phyloP scores from a whole-genome alignment of 2,888 invertebrate species.

The Drosophila anceps region DNA sequence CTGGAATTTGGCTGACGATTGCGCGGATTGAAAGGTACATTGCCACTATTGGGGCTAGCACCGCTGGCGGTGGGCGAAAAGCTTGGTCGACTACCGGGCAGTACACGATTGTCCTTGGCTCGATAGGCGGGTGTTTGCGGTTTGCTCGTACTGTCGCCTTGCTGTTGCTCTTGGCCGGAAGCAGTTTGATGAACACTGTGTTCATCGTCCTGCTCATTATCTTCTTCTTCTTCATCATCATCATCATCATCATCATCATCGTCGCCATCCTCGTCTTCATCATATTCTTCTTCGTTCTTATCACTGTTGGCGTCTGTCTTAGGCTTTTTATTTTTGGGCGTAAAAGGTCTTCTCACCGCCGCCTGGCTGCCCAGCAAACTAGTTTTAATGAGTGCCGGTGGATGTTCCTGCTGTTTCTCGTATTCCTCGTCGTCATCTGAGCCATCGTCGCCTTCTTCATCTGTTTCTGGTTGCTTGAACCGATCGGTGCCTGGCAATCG shows the following conservation, averaged over 20 bases:
- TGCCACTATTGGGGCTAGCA: conserved; percentile 28
- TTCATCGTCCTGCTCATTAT: background rate
- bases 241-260: conserved; percentile 33
- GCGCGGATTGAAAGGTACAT: conserved; percentile 68
- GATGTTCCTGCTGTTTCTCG: conserved; percentile 53
- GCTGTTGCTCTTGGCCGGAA: conserved; percentile 23
- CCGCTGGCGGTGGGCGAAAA: conserved; percentile 45
- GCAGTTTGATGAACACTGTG: background rate
- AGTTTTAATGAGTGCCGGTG: conserved; percentile 35
- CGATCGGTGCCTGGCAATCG: conserved; percentile 67
- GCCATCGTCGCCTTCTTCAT: conserved; percentile 18
- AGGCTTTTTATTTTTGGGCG: conserved; percentile 37
- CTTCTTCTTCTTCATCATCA: conserved; percentile 18
- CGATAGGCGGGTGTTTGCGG: conserved; percentile 51
- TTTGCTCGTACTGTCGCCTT: conserved; percentile 26
- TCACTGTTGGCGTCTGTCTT: conserved; percentile 20
- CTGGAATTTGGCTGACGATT: conserved; percentile 32
- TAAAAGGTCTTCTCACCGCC: conserved; percentile 50
- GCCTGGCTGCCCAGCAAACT: conserved; percentile 36
- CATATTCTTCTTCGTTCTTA: conserved; percentile 48
- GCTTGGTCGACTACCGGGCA: conserved; percentile 58
- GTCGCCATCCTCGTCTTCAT: conserved; percentile 45
- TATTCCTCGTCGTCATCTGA: conserved; percentile 43
- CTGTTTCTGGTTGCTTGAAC: conserved; percentile 57
- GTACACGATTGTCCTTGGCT: conserved; percentile 66